Conservation (phyloP, 2,113 vertebrate genomes). For the Empidonax alnorum region DNA sequence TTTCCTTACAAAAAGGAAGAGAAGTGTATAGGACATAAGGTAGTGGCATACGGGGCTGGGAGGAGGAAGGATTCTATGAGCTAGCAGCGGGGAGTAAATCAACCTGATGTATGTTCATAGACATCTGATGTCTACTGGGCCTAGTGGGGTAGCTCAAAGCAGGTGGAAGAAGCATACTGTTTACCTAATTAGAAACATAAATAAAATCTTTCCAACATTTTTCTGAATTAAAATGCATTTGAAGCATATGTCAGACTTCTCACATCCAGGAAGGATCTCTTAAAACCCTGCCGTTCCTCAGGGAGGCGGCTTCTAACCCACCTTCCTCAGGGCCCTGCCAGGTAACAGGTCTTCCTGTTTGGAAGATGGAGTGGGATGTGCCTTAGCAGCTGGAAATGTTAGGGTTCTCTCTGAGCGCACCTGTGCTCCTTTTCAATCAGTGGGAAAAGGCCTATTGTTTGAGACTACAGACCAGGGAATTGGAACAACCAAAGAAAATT, state of each 20-base stretch:
- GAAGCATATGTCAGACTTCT: conserved; percentile 57
- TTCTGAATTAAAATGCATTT: conserved; percentile 37
- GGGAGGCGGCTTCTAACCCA: background rate
- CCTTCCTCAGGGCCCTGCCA: background rate
- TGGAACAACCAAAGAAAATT: background rate
- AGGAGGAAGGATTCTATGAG: conserved; percentile 2
- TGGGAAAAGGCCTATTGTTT: background rate
- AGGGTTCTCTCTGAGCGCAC: background rate
- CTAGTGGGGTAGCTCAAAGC: conserved; percentile 46
- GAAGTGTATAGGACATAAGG: background rate
- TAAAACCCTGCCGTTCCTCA: background rate
- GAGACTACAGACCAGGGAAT: background rate
- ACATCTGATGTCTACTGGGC: conserved; percentile 33
- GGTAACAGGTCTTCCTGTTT: background rate
- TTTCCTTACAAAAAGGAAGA: background rate
- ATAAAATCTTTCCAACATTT: conserved; percentile 58
- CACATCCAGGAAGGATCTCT: conserved; percentile 6
- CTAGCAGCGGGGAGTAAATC: conserved; percentile 3
- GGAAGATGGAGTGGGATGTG: background rate
- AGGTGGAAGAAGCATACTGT: conserved; percentile 63
- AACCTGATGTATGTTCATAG: background rate
- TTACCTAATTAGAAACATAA: conserved; percentile 66
- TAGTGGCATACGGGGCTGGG: background rate
- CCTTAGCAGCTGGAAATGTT: background rate
- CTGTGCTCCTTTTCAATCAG: background rate